Percentiles rank a stretch among this genome's conserved stretches.
Conservation (phyloP, 1,140 invertebrate genomes). For the Drosophila pandora region DNA sequence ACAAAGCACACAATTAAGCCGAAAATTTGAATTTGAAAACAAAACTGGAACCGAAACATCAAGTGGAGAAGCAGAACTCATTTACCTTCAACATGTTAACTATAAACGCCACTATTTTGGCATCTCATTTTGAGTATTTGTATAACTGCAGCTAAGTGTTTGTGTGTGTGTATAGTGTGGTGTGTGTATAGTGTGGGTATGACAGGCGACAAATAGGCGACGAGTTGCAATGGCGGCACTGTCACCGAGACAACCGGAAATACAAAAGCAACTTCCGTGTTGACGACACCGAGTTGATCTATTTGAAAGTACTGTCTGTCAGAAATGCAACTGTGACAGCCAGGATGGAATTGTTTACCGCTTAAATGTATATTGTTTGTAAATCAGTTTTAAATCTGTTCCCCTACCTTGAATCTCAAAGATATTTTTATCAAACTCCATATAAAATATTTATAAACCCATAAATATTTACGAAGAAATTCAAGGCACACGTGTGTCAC, state of each 20-base stretch:
- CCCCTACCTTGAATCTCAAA: neutral
- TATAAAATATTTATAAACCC: neutral
- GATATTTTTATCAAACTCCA: neutral
- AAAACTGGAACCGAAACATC: constrained; percentile 43
- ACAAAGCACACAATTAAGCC: constrained; percentile 69
- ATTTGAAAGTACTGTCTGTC: constrained; percentile 46
- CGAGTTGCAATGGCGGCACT: constrained; percentile 42
- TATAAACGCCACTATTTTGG: constrained; percentile 81
- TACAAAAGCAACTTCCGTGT: constrained; percentile 70
- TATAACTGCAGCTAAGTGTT: constrained; percentile 2
- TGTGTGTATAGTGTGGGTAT: neutral
- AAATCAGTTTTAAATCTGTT: too few species aligned
- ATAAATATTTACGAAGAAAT: neutral
- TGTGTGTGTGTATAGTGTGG: neutral
- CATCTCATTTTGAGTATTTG: constrained; percentile 61
- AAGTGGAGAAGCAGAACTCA: constrained; percentile 61
- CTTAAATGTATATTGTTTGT: too few species aligned
- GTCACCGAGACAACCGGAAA: constrained; percentile 70
- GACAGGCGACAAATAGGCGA: constrained; percentile 66
- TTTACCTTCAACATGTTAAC: constrained; percentile 72
- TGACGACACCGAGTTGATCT: constrained; percentile 65
- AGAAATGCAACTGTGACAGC: constrained; percentile 14
- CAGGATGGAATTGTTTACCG: constrained; percentile 42
- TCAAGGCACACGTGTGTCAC: constrained; percentile 4
- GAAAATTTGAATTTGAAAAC: constrained; percentile 28